These are phyloP conservation scores for Salvator merianae DNA, from an alignment of 2,113 vertebrate genomes.

Conservation along the genomic window DNA sequence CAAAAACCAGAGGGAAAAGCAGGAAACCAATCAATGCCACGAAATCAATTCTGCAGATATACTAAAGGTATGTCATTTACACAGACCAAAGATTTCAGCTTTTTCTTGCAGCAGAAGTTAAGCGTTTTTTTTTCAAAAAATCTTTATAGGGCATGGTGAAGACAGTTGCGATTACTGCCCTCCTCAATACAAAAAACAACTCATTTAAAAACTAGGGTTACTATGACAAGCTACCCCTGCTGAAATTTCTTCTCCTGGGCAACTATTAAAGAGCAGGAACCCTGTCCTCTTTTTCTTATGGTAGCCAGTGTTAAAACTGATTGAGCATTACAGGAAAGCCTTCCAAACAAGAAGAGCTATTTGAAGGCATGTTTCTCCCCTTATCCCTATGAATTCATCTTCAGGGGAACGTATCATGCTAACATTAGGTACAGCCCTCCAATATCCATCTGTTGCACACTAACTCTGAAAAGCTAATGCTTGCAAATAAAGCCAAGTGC, in stretches of 20 bases:
- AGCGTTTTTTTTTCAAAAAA: not conserved
- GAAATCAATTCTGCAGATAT: not conserved
- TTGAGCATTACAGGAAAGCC: not conserved
- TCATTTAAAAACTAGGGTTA: not conserved
- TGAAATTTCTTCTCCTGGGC: too few species aligned
- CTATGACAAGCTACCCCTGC: not conserved
- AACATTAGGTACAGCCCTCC: not conserved
- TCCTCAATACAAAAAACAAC: not conserved
- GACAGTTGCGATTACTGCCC: not conserved
- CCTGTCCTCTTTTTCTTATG: too few species aligned
- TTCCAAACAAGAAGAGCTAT: not conserved
- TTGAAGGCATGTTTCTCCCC: not conserved
- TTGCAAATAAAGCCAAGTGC: not conserved
- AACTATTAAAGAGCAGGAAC: not conserved
- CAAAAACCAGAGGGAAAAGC: not conserved
- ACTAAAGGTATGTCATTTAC: not conserved
- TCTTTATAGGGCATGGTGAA: not conserved
- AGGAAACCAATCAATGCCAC: too few species aligned
- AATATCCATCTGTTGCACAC: not conserved
- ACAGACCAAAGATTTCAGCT: not conserved
- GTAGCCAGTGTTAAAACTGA: too few species aligned
- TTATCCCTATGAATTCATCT: not conserved
- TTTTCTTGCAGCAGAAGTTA: not conserved
- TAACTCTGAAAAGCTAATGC: accelerated
- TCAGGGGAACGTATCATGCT: not conserved